A percentile compares a stretch with the other conserved stretches of the same genome.
Conservation (phyloP, 2,113 vertebrate species). For the Mesembrinibis cayennensis region DNA sequence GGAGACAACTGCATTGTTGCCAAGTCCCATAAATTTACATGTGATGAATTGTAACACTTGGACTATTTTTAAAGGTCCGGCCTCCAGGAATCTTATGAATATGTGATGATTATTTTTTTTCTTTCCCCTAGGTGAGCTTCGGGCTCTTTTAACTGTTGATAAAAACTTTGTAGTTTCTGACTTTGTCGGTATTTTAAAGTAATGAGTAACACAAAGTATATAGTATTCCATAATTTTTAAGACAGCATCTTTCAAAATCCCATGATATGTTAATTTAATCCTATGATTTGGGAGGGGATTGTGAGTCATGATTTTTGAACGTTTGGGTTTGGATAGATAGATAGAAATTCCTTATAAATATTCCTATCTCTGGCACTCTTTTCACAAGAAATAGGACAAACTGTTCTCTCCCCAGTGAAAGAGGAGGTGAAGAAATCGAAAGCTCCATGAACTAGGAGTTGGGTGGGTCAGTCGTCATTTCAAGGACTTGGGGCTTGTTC, state of each 20-base stretch:
- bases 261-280: constrained; percentile 54
- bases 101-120: neutral
- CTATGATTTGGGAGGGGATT: constrained; percentile 39
- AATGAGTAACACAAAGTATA: neutral
- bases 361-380: neutral
- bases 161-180: neutral
- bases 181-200: neutral
- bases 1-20: constrained; percentile 48
- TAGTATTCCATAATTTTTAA: neutral
- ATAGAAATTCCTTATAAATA: constrained; percentile 18
- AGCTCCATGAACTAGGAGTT: neutral
- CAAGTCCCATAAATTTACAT: constrained; percentile 62
- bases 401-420: neutral
- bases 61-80: constrained; percentile 48
- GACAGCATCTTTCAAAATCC: neutral
- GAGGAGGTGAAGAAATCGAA: neutral
- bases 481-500: neutral
- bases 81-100: constrained; percentile 54
- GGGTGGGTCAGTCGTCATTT: neutral
- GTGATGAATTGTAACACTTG: constrained; percentile 57
- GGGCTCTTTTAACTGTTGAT: constrained; percentile 11
- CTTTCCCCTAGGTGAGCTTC: constrained; percentile 3
- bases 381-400: neutral
- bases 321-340: constrained; percentile 44
- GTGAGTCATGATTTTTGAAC: constrained; percentile 53